These are phyloP conservation scores for Parauchenoglanis ngamensis DNA, from an alignment of 2,797 vertebrate genomes.

Conservation along the genomic window DNA sequence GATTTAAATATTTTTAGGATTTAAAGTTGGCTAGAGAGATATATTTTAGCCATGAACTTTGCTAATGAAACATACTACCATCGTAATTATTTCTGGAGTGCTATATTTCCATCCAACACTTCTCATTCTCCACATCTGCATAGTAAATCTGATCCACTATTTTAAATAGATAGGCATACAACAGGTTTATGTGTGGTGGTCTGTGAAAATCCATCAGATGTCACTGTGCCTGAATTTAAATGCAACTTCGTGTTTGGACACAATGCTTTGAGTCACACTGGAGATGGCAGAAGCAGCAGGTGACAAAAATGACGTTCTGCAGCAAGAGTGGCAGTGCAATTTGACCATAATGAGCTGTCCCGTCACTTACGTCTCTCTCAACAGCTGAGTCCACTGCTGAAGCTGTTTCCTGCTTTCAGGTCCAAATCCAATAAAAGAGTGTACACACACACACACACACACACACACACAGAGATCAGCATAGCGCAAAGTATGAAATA, in stretches of 20 bases:
- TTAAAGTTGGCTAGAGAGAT: not conserved
- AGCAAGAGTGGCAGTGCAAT: conserved; percentile 50
- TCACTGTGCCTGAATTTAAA: conserved; percentile 8
- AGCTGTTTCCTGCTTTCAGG: not conserved
- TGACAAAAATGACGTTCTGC: conserved; percentile 54
- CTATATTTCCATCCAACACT: not conserved
- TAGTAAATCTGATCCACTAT: too few relatives aligned
- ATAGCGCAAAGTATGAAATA: not conserved
- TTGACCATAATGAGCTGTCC: conserved; percentile 50
- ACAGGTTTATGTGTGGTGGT: too few relatives aligned
- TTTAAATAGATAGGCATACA: not conserved
- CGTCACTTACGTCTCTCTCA: conserved; percentile 55
- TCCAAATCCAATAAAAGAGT: conserved; percentile 15
- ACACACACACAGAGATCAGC: not conserved
- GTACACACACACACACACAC: not conserved
- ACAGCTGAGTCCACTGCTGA: conserved; percentile 30
- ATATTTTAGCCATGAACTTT: not conserved
- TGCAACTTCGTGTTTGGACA: not conserved
- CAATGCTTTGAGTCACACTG: conserved; percentile 22
- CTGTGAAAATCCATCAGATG: not conserved
- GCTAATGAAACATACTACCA: not conserved
- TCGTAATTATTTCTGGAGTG: not conserved
- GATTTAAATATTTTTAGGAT: not conserved
- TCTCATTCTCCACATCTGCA: not conserved
- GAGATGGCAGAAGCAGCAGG: conserved; percentile 38